Evolutionary conservation across 1,140 invertebrate species (phyloP), one percentile per base, ranked within the genome.

Genomic region (Orchesella cincta): DNA sequence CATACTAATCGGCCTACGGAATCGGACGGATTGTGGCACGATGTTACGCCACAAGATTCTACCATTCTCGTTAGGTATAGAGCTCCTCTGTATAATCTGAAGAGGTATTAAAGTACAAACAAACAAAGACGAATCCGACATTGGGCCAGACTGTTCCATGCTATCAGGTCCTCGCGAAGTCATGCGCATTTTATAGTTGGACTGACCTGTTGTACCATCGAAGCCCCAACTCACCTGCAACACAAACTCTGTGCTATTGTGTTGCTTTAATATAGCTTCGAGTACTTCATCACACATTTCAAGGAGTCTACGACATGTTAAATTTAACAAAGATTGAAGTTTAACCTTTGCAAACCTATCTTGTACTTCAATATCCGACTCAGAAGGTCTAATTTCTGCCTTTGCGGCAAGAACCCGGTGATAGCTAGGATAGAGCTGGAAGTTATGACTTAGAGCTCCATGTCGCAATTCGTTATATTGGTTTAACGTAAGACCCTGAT

Each of bases 181-280:
- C 3, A 23, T 57, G 26, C 71, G 8, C 26, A 39, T 34, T 23
- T 73, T 73, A 28, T 73, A 73, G 34, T 73, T 36, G 12, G 71
- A 73, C 28, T 73, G 71, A 46, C 71, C 71, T 23, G 71, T 73
- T 3, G 35, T 23, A 5, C 71, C 71, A 51, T 73, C 71, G 26
- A 73, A 73, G 36, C 71, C 71, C 71, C 71, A 73, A 29, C 62
- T 67, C 8, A 5, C 3, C 1, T 18, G 5, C 14, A 67, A 12
- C 3, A 12, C 31, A 23, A 67, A 31, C 8, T 67, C 62, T 12
- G 28, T 5, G 33, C 26, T 8, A 57, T 57, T 23, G 8, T 31
- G 12, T 33, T 8, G 14, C 8, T 46, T 46, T 31, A 67, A 5
- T 5, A 67, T 31, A 5, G 8, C 26, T 29, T 12, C 28, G 8